Percentiles rank a stretch among this genome's conserved stretches.
phyloP scores from a whole-genome alignment of 2,797 vertebrate genomes.

The Malacoraja senta region DNA sequence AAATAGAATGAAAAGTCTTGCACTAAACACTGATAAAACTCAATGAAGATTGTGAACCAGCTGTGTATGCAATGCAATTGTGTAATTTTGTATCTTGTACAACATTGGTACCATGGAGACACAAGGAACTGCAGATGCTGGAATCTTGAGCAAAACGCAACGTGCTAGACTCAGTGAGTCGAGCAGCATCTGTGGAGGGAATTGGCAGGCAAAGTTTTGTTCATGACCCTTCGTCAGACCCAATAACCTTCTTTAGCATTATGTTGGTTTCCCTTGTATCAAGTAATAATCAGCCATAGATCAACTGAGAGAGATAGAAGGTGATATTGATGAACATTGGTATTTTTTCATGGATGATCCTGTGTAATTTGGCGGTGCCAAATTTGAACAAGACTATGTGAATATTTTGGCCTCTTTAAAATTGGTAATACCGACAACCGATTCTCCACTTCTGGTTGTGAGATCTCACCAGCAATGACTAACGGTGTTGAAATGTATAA shows the following conservation, averaged over 20 bases:
- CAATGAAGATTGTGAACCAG: not conserved
- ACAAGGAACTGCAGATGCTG: no score
- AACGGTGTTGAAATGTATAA: not conserved
- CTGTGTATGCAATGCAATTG: not conserved
- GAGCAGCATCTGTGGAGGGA: no score
- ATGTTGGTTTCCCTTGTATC: not conserved
- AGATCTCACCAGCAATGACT: not conserved
- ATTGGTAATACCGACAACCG: not conserved
- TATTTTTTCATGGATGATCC: not conserved
- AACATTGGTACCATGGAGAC: not conserved
- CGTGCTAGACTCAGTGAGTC: no score
- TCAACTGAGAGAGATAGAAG: not conserved
- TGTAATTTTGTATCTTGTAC: not conserved
- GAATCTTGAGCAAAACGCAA: no score
- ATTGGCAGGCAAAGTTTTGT: no score
- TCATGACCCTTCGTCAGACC: no score
- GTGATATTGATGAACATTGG: not conserved
- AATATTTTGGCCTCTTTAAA: not conserved
- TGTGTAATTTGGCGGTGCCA: not conserved
- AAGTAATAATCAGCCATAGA: not conserved
- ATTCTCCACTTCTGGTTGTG: not conserved
- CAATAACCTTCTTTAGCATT: no score
- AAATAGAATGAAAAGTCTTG: not conserved
- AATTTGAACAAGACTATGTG: not conserved
- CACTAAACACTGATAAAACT: not conserved